Evolutionary conservation across 1,140 invertebrate genomes (phyloP).

Genomic region (Tribolium madens): DNA sequence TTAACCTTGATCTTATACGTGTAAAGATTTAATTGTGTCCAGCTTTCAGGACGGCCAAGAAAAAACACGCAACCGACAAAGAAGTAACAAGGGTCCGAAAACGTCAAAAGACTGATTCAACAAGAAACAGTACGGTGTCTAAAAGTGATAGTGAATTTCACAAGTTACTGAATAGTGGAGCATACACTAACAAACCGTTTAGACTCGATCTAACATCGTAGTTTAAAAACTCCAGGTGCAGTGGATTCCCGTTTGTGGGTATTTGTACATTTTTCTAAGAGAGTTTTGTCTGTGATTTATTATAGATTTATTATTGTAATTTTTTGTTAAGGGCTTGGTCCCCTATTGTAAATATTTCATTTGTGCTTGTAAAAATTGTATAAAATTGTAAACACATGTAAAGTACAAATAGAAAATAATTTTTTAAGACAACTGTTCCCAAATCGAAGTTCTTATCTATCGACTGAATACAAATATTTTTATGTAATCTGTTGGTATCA

Average conservation of each 20-base stretch:
- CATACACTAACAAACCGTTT: slow-evolving; percentile 38
- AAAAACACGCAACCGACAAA: neutral
- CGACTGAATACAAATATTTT: slow-evolving; percentile 37
- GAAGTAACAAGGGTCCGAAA: neutral
- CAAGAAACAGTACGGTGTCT: neutral
- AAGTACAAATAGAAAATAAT: slow-evolving; percentile 45
- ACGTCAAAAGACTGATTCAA: neutral
- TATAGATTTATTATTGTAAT: slow-evolving; percentile 28
- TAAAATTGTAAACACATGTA: slow-evolving; percentile 45
- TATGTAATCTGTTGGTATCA: slow-evolving; percentile 5
- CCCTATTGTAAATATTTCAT: slow-evolving; percentile 39
- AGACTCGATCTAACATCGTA: slow-evolving; percentile 38
- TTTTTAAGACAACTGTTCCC: slow-evolving; percentile 38
- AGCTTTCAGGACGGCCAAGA: slow-evolving; percentile 40
- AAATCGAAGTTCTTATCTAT: slow-evolving; percentile 29
- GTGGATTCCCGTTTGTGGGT: neutral
- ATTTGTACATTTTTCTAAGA: slow-evolving; percentile 37
- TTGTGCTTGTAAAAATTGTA: slow-evolving; percentile 45
- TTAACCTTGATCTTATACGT: neutral
- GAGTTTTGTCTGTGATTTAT: slow-evolving; percentile 45
- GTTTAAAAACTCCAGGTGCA: slow-evolving; percentile 32
- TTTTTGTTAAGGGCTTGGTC: slow-evolving; percentile 6
- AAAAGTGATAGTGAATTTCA: slow-evolving; percentile 30
- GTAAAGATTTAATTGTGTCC: slow-evolving; percentile 40
- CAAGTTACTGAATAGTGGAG: slow-evolving; percentile 33